These are phyloP conservation scores for Hyperoplus lanceolatus DNA, from an alignment of 2,797 vertebrate genomes.

Conservation along the genomic window DNA sequence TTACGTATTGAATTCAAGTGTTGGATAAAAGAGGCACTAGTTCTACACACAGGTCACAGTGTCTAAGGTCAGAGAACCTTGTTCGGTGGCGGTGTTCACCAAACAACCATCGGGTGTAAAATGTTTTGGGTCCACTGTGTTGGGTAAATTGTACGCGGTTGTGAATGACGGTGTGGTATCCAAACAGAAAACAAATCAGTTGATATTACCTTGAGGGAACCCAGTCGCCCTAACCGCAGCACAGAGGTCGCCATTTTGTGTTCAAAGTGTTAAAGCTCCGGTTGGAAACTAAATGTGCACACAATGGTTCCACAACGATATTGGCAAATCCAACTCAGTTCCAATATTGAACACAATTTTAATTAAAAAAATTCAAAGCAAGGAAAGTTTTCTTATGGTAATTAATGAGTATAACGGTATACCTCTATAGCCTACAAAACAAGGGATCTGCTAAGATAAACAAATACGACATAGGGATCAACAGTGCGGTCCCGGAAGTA, in stretches of 20 bases:
- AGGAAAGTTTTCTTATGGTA: neutral
- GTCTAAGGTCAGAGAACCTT: neutral
- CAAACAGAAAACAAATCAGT: fast-evolving
- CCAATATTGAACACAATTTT: neutral
- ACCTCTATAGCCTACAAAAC: too few relatives aligned
- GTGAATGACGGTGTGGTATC: fast-evolving
- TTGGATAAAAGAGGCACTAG: too few relatives aligned
- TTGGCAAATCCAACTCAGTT: neutral
- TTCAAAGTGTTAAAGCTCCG: constrained; percentile 64
- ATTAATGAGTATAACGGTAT: too few relatives aligned
- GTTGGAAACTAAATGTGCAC: constrained; percentile 40
- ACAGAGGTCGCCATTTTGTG: constrained; percentile 83
- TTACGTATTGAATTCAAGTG: too few relatives aligned
- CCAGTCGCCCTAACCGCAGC: constrained; percentile 77
- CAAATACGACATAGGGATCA: too few relatives aligned
- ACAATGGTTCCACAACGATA: constrained; percentile 25
- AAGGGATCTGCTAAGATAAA: too few relatives aligned
- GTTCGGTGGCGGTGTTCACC: neutral
- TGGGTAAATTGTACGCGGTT: fast-evolving
- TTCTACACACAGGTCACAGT: too few relatives aligned
- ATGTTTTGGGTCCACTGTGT: fast-evolving
- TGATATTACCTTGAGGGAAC: constrained; percentile 82
- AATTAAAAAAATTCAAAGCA: neutral
- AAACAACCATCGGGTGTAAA: neutral
- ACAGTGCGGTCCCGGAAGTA: too few relatives aligned